Conservation (phyloP, 2,113 vertebrate genomes). For the Charina bottae region DNA sequence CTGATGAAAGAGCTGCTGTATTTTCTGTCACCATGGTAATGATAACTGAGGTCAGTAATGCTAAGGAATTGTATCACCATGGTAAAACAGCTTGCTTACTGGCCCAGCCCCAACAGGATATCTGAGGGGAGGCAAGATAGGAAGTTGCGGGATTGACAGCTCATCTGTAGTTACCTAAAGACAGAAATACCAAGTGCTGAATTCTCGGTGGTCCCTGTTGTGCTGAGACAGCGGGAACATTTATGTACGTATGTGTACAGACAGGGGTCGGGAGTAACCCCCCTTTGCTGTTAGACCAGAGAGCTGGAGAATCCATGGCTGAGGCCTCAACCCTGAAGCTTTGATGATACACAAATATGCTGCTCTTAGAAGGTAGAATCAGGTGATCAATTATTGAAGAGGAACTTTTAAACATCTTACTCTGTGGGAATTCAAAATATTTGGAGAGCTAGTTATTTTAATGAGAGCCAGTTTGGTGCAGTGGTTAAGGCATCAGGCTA, state of each 20-base stretch:
- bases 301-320: background rate
- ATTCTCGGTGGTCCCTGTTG: background rate
- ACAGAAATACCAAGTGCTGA: background rate
- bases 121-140: background rate
- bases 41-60: background rate
- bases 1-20: background rate
- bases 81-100: background rate
- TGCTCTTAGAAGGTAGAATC: background rate
- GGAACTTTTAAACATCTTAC: background rate
- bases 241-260: background rate
- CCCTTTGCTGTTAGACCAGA: background rate
- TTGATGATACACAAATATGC: background rate
- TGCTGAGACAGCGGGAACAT: background rate
- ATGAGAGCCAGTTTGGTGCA: background rate
- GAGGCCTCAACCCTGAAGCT: background rate
- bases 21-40: background rate
- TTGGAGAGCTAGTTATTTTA: background rate
- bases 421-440: background rate
- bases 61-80: background rate
- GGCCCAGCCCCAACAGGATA: background rate
- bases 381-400: background rate
- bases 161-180: background rate
- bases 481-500: background rate
- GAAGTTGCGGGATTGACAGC: background rate
- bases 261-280: background rate